A percentile compares a stretch with the other conserved stretches of the same genome.
phyloP scores from a whole-genome alignment of 1,140 invertebrate genomes.

The Prorops nasuta region DNA sequence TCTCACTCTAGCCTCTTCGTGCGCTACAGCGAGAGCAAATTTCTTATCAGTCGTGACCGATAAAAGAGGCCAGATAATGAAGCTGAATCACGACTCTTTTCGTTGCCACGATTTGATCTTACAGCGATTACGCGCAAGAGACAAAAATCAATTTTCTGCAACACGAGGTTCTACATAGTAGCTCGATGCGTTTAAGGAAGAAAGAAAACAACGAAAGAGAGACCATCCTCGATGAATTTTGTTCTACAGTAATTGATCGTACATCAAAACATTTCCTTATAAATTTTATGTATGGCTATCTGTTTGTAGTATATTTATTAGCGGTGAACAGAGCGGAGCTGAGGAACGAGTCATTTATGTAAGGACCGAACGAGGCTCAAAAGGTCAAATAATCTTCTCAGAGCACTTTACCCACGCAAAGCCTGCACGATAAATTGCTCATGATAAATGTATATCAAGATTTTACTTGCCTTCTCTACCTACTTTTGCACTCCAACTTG shows the following conservation, averaged over 20 bases:
- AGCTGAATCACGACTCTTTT: constrained; percentile 31
- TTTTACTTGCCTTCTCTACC: too few species aligned
- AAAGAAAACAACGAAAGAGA: too few species aligned
- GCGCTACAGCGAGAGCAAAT: constrained; percentile 17
- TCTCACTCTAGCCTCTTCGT: background rate
- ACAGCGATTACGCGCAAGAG: background rate
- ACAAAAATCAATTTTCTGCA: too few species aligned
- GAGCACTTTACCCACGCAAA: constrained; percentile 6
- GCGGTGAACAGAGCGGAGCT: too few species aligned
- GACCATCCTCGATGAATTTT: too few species aligned
- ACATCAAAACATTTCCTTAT: too few species aligned
- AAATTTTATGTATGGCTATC: too few species aligned
- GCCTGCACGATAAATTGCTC: constrained; percentile 16
- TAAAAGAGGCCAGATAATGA: constrained; percentile 37
- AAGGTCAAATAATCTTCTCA: constrained; percentile 9
- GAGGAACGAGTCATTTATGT: constrained; percentile 13
- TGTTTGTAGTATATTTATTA: too few species aligned
- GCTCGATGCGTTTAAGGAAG: too few species aligned
- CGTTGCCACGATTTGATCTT: constrained; percentile 19
- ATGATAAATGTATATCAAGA: constrained; percentile 25
- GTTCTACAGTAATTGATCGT: too few species aligned
- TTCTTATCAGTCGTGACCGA: constrained; percentile 37
- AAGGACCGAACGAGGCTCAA: constrained; percentile 2
- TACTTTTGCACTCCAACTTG: too few species aligned
- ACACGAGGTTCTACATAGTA: too few species aligned